phyloP scores from a whole-genome alignment of 2,113 vertebrate species.

The Rhinogobius similis region DNA sequence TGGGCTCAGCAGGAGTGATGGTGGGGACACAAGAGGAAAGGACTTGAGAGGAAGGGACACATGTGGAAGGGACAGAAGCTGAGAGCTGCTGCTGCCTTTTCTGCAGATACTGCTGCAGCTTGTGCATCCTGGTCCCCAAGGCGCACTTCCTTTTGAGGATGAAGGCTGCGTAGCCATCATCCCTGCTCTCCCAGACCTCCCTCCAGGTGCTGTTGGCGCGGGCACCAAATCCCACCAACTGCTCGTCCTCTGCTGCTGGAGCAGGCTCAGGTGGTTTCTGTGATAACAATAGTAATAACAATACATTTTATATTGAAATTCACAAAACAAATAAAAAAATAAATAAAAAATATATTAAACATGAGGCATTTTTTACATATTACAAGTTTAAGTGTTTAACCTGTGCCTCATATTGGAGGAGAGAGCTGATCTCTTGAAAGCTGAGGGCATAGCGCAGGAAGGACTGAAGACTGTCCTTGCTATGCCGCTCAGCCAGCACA shows the following conservation, averaged over 20 bases:
- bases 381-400: too few species aligned
- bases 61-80: not conserved
- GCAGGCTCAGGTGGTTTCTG: too few species aligned
- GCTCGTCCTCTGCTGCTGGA: too few species aligned
- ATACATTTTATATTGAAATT: too few species aligned
- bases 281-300: too few species aligned
- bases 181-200: too few species aligned
- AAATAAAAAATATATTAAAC: too few species aligned
- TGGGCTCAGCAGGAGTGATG: not conserved
- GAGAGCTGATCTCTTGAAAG: not conserved
- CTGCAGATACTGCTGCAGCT: not conserved
- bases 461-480: not conserved
- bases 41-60: too few species aligned
- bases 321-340: too few species aligned
- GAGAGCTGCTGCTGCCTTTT: not conserved
- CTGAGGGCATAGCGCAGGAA: too few species aligned
- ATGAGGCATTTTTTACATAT: too few species aligned
- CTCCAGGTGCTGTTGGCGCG: not conserved
- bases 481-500: not conserved
- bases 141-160: not conserved
- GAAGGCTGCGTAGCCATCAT: not conserved
- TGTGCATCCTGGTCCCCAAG: not conserved
- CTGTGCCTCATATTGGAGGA: not conserved
- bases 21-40: not conserved
- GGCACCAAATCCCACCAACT: too few species aligned